Percentiles rank a stretch among this genome's conserved stretches.
phyloP scores from a whole-genome alignment of 2,888 invertebrate genomes.

The Petrolisthes manimaculis region DNA sequence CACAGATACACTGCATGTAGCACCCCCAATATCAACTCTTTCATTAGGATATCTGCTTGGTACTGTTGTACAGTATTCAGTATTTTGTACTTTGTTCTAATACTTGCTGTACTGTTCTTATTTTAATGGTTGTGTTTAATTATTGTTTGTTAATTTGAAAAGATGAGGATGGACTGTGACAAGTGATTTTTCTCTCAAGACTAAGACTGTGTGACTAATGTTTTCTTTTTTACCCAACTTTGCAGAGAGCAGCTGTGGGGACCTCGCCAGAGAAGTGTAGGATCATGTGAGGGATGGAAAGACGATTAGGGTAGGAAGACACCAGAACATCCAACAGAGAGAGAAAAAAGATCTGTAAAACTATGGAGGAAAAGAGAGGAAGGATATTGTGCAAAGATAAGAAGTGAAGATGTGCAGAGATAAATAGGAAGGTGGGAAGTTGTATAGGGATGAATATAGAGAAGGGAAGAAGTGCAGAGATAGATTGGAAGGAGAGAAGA shows the following conservation, averaged over 20 bases:
- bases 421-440: neutral
- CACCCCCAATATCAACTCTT: too few species aligned
- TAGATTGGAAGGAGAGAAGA: neutral
- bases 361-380: neutral
- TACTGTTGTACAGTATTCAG: too few species aligned
- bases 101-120: too few species aligned
- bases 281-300: slow-evolving; percentile 57
- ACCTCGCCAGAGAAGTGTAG: slow-evolving; percentile 53
- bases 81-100: too few species aligned
- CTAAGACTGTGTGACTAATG: neutral
- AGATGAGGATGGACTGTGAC: too few species aligned
- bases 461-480: neutral
- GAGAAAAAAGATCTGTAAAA: slow-evolving; percentile 13
- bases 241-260: slow-evolving; percentile 39
- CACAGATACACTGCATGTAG: too few species aligned
- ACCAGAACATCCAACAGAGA: neutral
- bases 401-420: neutral
- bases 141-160: too few species aligned
- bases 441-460: neutral
- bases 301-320: neutral
- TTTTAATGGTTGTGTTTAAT: too few species aligned
- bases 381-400: neutral
- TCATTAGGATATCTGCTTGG: too few species aligned
- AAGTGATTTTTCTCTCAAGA: neutral
- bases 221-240: slow-evolving; percentile 3